Conservation (phyloP, 1,140 invertebrate species). For the Melitaea cinxia region DNA sequence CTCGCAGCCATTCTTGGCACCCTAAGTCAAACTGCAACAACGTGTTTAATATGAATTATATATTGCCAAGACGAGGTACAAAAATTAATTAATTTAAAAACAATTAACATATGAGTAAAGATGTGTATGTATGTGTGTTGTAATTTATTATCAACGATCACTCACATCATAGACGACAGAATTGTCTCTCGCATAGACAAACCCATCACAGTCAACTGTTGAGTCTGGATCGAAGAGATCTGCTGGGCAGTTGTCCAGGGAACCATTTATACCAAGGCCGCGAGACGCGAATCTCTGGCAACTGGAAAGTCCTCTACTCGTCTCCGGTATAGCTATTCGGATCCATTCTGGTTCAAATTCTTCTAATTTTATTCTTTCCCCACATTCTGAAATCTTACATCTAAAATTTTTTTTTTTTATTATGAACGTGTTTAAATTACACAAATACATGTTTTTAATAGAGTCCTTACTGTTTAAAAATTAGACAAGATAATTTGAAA, state of each 20-base stretch:
- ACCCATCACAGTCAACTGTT: slow-evolving; percentile 39
- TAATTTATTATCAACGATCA: not conserved
- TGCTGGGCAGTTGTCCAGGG: slow-evolving; percentile 34
- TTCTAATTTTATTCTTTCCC: slow-evolving; percentile 38
- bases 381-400: slow-evolving; percentile 85
- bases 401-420: slow-evolving; percentile 65
- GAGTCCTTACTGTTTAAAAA: too few species aligned
- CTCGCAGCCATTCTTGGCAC: slow-evolving; percentile 52
- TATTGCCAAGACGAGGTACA: too few species aligned
- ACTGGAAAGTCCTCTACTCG: slow-evolving; percentile 30
- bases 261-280: slow-evolving; percentile 10
- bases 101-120: too few species aligned
- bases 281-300: slow-evolving; percentile 37
- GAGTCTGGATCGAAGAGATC: slow-evolving; percentile 42
- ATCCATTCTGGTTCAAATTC: slow-evolving; percentile 80
- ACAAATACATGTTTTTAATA: too few species aligned
- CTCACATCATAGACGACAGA: slow-evolving; percentile 61
- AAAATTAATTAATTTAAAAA: too few species aligned
- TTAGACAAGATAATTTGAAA: too few species aligned
- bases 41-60: not conserved
- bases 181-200: slow-evolving; percentile 39
- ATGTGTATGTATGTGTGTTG: too few species aligned
- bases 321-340: slow-evolving; percentile 73
- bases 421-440: not conserved
- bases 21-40: slow-evolving; percentile 49